A percentile compares a stretch with the other conserved stretches of the same genome.
phyloP scores from a whole-genome alignment of 2,113 vertebrate species.

The Mustelus asterias region DNA sequence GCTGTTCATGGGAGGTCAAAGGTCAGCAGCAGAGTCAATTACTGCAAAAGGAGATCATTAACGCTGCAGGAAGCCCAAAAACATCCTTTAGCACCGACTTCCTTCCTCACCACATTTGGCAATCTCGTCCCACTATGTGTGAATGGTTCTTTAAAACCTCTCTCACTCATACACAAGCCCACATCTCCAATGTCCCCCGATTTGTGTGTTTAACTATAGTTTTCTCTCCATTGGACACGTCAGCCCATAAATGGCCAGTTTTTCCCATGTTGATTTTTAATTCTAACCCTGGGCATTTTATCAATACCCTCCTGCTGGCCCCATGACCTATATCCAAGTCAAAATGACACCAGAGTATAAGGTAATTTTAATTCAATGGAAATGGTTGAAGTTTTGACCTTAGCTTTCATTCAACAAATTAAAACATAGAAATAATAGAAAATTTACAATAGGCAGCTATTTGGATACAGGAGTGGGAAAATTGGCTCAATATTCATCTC shows the following conservation, averaged over 20 bases:
- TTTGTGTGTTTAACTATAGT: background rate
- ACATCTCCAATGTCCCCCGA: no score
- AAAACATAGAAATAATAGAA: background rate
- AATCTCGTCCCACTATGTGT: background rate
- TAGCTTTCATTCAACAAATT: background rate
- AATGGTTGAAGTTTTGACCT: background rate
- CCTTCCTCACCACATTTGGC: constrained; percentile 27
- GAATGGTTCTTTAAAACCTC: background rate
- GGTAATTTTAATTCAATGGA: background rate
- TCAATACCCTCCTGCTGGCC: background rate
- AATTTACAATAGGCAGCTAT: background rate
- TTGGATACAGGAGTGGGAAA: background rate
- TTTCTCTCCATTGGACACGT: background rate
- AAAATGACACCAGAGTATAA: background rate
- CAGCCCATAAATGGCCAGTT: background rate
- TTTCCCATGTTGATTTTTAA: background rate
- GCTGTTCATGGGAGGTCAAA: constrained; percentile 42
- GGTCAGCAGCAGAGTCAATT: constrained; percentile 37
- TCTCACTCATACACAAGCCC: background rate
- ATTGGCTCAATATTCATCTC: background rate
- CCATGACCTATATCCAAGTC: background rate
- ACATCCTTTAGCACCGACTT: constrained; percentile 25
- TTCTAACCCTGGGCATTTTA: background rate
- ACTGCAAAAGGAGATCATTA: constrained; percentile 40
- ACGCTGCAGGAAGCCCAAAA: constrained; percentile 43